These are phyloP conservation scores for Ormyrus nitidulus DNA, from an alignment of 2,888 invertebrate genomes.

Conservation along the genomic window DNA sequence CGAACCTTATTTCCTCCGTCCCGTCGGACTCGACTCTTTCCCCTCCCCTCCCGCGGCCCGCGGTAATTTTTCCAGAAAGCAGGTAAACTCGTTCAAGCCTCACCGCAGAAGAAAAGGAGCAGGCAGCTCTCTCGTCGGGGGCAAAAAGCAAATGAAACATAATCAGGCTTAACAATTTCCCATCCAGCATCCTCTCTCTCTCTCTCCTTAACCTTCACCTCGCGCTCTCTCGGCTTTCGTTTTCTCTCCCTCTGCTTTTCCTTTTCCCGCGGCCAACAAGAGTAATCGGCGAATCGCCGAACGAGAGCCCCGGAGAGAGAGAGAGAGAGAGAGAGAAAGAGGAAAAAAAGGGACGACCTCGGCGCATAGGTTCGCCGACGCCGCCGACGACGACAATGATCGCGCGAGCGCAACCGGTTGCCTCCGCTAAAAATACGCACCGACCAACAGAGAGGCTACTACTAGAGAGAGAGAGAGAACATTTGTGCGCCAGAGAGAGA, in stretches of 20 bases:
- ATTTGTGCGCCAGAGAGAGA: background rate
- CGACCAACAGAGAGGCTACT: background rate
- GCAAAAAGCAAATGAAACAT: no score
- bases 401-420: conserved; percentile 70
- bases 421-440: conserved; percentile 69
- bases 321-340: no score
- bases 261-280: background rate
- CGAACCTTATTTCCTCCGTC: no score
- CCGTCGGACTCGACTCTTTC: no score
- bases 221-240: background rate
- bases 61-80: no score
- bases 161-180: background rate
- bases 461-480: conserved; percentile 5
- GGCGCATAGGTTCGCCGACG: conserved; percentile 15
- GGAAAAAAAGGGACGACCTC: conserved; percentile 37
- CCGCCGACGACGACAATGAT: conserved; percentile 70
- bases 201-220: background rate
- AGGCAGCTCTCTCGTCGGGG: no score
- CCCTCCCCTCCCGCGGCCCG: background rate
- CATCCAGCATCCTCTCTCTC: background rate
- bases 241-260: conserved; percentile 14
- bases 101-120: no score
- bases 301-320: conserved; percentile 1
- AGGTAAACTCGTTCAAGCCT: background rate
- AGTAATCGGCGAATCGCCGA: conserved; percentile 4